A percentile compares a stretch with the other conserved stretches of the same genome.
These are phyloP conservation scores for Campylomormyrus numenius DNA, from an alignment of 2,113 vertebrate genomes.

Conservation along the genomic window DNA sequence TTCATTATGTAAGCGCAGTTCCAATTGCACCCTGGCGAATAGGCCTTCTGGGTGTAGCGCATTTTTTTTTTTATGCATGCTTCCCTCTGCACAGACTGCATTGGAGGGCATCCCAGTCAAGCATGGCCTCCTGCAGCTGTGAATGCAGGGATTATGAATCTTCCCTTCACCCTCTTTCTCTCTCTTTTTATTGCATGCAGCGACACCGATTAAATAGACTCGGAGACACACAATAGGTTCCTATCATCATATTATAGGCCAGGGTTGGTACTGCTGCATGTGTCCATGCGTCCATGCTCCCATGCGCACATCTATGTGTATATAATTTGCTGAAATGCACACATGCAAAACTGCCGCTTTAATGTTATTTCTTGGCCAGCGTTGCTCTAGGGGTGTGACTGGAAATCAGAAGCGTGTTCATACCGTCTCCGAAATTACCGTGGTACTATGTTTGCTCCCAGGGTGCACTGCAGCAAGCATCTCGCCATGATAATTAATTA, in stretches of 20 bases:
- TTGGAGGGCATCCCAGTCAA: neutral
- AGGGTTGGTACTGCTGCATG: neutral
- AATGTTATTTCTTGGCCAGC: neutral
- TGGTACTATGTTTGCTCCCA: neutral
- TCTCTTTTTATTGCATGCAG: neutral
- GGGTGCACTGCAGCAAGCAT: neutral
- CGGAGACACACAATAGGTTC: neutral
- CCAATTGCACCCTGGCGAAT: neutral
- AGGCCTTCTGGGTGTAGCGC: neutral
- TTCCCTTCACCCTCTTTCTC: neutral
- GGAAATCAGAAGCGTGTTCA: neutral
- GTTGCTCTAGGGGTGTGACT: neutral
- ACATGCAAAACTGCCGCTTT: neutral
- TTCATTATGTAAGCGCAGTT: neutral
- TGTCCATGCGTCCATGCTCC: neutral
- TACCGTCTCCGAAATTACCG: neutral
- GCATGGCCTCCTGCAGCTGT: neutral
- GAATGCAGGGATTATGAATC: neutral
- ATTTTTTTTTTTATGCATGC: neutral
- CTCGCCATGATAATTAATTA: neutral
- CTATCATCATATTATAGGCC: neutral
- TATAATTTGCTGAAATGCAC: neutral
- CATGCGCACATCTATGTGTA: neutral
- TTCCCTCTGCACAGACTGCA: neutral
- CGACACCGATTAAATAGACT: neutral